Evolutionary conservation across 2,888 invertebrate genomes (phyloP), one percentile per base, ranked within the genome.

Genomic region (Scaptodrosophila latifasciaeformis): DNA sequence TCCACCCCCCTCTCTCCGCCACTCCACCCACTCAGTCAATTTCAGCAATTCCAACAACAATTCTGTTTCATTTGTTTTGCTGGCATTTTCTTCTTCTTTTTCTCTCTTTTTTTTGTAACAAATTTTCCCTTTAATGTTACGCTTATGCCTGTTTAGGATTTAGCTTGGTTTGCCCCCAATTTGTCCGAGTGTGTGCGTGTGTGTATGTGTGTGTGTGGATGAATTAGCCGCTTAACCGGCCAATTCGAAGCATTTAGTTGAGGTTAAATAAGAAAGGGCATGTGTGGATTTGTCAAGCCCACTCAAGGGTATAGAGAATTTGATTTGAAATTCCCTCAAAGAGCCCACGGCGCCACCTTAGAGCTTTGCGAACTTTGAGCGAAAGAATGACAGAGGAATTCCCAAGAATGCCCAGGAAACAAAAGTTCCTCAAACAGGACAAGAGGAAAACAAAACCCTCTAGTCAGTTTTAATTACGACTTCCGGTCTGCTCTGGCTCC

Each of bases 381-480:
- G 31, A 31, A n/a, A 24, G 3, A 31, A n/a, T 7, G 31, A 31
- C 31, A 31, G 31, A 31, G 10, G 31, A 7, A 10, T 7, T 10
- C 31, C 9, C 9, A 3, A n/a, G 10, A 31, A 31, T 31, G 31
- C 2, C 31, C n/a, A 31, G 31, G 7, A n/a, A n/a, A 31, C 12
- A n/a, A 31, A 31, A 31, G 9, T 27, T 27, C 5, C 27, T 27
- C 27, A 27, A 31, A n/a, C 44, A 61, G 70, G 59, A 62, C 56
- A 24, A 7, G 24, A 42, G 57, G 71, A 45, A 57, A 65, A 44
- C 56, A 42, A 63, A 62, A 79, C 72, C 74, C 80, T 70, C 75
- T 68, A 67, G 75, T 63, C 57, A 71, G 59, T 80, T 80, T 75
- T 75, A 75, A 75, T 75, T 75, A 78, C 76, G 65, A 80, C 74